phyloP scores from a whole-genome alignment of 1,140 invertebrate genomes.

The Bombus pyrosoma region DNA sequence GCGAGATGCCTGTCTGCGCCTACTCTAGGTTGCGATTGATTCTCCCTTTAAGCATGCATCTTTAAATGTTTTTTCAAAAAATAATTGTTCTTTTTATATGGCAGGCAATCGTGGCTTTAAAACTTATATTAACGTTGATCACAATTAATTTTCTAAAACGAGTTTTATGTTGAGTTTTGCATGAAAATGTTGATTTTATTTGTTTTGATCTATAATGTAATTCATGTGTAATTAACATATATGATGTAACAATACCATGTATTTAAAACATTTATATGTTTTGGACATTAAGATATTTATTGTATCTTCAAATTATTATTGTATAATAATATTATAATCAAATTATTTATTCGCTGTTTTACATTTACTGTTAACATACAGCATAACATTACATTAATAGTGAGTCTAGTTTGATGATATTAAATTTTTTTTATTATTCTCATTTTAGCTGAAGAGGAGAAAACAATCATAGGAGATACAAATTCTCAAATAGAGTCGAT shows the following conservation, averaged over 20 bases:
- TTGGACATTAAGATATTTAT: background rate
- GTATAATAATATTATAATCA: no score
- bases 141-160: background rate
- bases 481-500: conserved; percentile 69
- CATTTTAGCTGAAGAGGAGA: conserved; percentile 87
- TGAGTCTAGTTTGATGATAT: background rate
- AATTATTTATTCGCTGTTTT: background rate
- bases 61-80: conserved; percentile 41
- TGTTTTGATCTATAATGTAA: background rate
- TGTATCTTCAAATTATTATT: background rate
- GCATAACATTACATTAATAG: background rate
- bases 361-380: background rate
- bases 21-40: conserved; percentile 89
- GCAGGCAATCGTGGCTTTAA: conserved; percentile 33
- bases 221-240: background rate
- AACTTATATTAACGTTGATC: background rate
- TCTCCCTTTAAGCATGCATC: conserved; percentile 70
- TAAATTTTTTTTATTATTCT: background rate
- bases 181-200: conserved; percentile 23
- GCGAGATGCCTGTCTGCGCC: conserved; percentile 93
- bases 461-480: conserved; percentile 82
- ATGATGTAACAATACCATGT: background rate
- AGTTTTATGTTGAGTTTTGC: conserved; percentile 3
- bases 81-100: conserved; percentile 4
- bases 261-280: background rate